A percentile compares a stretch with the other conserved stretches of the same genome.
phyloP scores from a whole-genome alignment of 2,888 invertebrate species.

The Quadriops clusia region DNA sequence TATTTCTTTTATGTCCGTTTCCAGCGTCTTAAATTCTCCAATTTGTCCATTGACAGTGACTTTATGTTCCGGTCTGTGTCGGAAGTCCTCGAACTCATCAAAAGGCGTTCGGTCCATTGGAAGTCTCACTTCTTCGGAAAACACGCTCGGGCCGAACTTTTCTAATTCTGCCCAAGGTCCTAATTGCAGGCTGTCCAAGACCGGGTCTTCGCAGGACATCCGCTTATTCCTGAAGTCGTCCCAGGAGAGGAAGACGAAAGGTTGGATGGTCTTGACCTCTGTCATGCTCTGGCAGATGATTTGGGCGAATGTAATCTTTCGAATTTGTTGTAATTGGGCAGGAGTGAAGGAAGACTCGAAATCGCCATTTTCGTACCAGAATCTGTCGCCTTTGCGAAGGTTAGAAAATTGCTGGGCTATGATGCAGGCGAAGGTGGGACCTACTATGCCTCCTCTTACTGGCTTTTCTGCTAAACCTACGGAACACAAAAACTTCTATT shows the following conservation, averaged over 20 bases:
- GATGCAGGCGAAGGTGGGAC: conserved; percentile 80
- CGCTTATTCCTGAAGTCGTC: conserved; percentile 49
- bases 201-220: conserved; percentile 40
- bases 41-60: too few relatives aligned
- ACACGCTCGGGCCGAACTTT: too few relatives aligned
- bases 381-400: conserved; percentile 63
- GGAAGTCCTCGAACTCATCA: too few relatives aligned
- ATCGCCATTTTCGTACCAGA: conserved; percentile 74
- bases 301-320: conserved; percentile 59
- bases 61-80: too few relatives aligned
- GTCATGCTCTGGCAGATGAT: conserved; percentile 57
- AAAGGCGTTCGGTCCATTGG: too few relatives aligned
- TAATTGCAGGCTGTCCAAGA: conserved; percentile 47
- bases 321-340: conserved; percentile 61
- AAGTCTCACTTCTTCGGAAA: too few relatives aligned
- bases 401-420: conserved; percentile 77
- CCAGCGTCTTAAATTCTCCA: too few relatives aligned
- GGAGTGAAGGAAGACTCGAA: conserved; percentile 64
- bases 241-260: conserved; percentile 54
- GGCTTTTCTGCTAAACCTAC: conserved; percentile 75
- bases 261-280: conserved; percentile 55
- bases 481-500: too few relatives aligned
- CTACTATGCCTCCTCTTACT: conserved; percentile 67
- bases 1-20: too few relatives aligned
- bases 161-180: conserved; percentile 47